A percentile compares a stretch with the other conserved stretches of the same genome.
These are phyloP conservation scores for Plebejus argus DNA, from an alignment of 2,888 invertebrate species.

Conservation along the genomic window DNA sequence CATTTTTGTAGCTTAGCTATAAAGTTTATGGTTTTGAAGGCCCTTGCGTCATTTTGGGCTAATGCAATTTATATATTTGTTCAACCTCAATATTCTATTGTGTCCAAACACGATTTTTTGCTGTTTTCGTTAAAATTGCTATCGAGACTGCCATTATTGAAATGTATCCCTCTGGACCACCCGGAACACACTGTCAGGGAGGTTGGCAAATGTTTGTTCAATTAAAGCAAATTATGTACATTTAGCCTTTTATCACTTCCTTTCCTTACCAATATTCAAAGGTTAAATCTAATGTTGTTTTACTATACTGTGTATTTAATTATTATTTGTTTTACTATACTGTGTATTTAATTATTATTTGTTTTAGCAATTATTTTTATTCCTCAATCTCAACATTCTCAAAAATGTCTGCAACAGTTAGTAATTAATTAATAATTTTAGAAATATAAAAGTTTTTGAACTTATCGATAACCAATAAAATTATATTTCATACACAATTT, in stretches of 20 bases:
- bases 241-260: too few relatives aligned
- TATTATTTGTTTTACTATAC: too few relatives aligned
- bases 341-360: too few relatives aligned
- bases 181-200: conserved; percentile 63
- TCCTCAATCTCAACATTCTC: too few relatives aligned
- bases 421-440: too few relatives aligned
- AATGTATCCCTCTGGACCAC: conserved; percentile 68
- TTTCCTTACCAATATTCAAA: too few relatives aligned
- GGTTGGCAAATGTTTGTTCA: conserved; percentile 49
- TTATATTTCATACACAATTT: neutral
- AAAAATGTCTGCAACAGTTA: too few relatives aligned
- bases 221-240: neutral
- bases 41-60: conserved; percentile 58
- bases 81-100: conserved; percentile 57
- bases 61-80: conserved; percentile 48
- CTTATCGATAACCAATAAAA: too few relatives aligned
- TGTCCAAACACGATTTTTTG: conserved; percentile 62
- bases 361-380: too few relatives aligned
- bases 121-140: conserved; percentile 55
- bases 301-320: too few relatives aligned
- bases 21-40: conserved; percentile 52
- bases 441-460: too few relatives aligned
- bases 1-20: conserved; percentile 54
- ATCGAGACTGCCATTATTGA: conserved; percentile 68
- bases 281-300: too few relatives aligned